A percentile compares a stretch with the other conserved stretches of the same genome.
These are phyloP conservation scores for Semibalanus balanoides DNA, from an alignment of 1,140 invertebrate genomes.

Conservation along the genomic window DNA sequence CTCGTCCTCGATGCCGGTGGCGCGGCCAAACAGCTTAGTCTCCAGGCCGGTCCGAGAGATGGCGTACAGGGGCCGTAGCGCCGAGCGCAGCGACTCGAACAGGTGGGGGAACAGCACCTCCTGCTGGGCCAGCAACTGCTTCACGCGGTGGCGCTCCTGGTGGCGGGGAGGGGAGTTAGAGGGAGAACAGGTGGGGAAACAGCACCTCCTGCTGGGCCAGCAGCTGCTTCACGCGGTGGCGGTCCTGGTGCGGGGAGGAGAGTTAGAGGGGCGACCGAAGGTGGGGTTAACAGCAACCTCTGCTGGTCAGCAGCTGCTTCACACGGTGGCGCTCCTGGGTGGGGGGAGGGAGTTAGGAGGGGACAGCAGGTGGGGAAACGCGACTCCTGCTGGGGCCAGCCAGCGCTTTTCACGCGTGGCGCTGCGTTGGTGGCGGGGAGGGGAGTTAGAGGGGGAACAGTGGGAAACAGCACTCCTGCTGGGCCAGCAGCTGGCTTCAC, in stretches of 20 bases:
- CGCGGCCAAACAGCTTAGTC: constrained; percentile 23
- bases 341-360: too few species aligned
- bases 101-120: constrained; percentile 57
- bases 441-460: too few species aligned
- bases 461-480: too few species aligned
- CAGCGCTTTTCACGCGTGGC: too few species aligned
- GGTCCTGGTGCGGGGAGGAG: constrained; percentile 33
- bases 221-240: constrained; percentile 50
- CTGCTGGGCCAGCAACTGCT: constrained; percentile 55
- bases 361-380: too few species aligned
- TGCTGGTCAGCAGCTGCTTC: too few species aligned
- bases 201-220: constrained; percentile 57
- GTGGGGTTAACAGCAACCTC: too few species aligned
- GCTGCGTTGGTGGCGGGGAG: too few species aligned
- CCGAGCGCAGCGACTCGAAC: constrained; percentile 48
- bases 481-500: too few species aligned
- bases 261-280: too few species aligned
- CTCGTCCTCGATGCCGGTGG: neutral
- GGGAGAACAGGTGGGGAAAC: constrained; percentile 48
- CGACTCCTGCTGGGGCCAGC: too few species aligned
- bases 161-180: constrained; percentile 10
- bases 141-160: constrained; percentile 48
- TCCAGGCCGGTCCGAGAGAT: constrained; percentile 40
- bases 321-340: too few species aligned
- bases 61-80: constrained; percentile 52